Evolutionary conservation across 2,113 vertebrate genomes (phyloP).

Genomic region (Ginglymostoma cirratum): DNA sequence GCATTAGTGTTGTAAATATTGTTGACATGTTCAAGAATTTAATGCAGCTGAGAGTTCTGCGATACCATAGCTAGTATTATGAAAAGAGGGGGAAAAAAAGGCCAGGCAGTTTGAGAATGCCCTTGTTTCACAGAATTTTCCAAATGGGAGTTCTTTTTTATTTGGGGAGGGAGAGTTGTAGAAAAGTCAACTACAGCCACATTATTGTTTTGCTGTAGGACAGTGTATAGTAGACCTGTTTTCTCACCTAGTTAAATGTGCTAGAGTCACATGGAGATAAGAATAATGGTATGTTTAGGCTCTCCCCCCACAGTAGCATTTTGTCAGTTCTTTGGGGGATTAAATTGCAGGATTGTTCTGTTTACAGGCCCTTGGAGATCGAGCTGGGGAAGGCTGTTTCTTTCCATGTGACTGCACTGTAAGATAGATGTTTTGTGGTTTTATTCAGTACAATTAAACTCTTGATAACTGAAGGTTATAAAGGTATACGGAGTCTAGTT

Average conservation of each 20-base stretch:
- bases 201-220: neutral
- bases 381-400: neutral
- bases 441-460: neutral
- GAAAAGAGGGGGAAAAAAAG: neutral
- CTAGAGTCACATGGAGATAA: neutral
- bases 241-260: conserved; percentile 2
- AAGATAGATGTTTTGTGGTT: neutral
- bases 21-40: conserved; percentile 55
- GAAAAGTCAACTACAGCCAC: neutral
- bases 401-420: neutral
- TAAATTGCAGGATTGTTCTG: neutral
- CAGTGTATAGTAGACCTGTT: neutral
- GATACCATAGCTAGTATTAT: neutral
- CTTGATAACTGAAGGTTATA: neutral
- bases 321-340: conserved; percentile 14
- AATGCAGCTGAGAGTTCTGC: conserved; percentile 50
- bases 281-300: neutral
- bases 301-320: neutral
- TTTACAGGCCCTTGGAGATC: neutral
- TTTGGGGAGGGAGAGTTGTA: neutral
- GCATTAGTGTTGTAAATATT: conserved; percentile 54
- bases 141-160: neutral
- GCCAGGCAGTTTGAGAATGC: neutral
- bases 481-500: neutral
- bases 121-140: neutral